These are phyloP conservation scores for Psilopogon haemacephalus DNA, from an alignment of 2,113 vertebrate genomes.

Conservation along the genomic window DNA sequence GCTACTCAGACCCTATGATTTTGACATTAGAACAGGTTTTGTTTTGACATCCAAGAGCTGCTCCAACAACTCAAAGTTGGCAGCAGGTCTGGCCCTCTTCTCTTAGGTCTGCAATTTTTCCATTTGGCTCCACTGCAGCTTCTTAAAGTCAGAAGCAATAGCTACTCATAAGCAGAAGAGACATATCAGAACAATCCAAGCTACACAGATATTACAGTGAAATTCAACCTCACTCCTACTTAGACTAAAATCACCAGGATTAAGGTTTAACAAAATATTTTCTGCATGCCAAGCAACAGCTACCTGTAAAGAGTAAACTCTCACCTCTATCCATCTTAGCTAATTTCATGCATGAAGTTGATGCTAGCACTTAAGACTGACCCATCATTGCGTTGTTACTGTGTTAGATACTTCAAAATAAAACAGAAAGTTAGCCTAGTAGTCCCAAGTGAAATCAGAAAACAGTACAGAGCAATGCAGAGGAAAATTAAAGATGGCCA, in stretches of 20 bases:
- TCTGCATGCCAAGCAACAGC: neutral
- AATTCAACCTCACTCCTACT: neutral
- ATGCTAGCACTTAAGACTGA: neutral
- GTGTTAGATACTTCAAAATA: neutral
- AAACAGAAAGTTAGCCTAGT: neutral
- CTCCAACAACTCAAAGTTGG: constrained; percentile 40
- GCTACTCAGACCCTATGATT: neutral
- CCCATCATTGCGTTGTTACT: fast-evolving
- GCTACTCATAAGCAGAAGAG: neutral
- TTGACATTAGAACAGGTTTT: constrained; percentile 41
- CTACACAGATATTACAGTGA: neutral
- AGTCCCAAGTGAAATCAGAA: neutral
- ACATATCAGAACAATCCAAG: neutral
- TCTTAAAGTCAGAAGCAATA: constrained; percentile 40
- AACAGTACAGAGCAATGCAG: neutral
- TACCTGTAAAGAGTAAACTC: neutral
- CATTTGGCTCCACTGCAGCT: constrained; percentile 29
- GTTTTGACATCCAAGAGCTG: constrained; percentile 57
- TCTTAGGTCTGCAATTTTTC: constrained; percentile 40
- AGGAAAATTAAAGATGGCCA: neutral
- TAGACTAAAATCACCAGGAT: neutral
- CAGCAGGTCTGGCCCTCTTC: constrained; percentile 32
- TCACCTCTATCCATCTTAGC: neutral
- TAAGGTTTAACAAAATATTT: neutral
- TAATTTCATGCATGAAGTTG: neutral